Conservation (phyloP, 2,797 vertebrate genomes). For the Sarcoramphus papa region DNA sequence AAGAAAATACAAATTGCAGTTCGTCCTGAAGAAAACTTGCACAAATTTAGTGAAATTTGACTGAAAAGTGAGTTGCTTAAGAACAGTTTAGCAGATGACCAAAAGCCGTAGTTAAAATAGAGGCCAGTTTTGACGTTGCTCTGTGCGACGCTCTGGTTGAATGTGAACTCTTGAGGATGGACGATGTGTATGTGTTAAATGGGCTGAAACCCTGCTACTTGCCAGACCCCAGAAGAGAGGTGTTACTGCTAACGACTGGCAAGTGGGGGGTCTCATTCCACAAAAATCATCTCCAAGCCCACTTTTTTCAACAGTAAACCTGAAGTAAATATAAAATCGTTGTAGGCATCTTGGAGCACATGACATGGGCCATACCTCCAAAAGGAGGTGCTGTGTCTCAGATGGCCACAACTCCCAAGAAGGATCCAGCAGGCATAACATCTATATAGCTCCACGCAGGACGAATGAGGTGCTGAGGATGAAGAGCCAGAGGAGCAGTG, state of each 20-base stretch:
- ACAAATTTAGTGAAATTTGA: background rate
- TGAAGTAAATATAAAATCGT: background rate
- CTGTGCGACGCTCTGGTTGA: background rate
- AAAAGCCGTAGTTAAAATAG: background rate
- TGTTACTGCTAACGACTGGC: background rate
- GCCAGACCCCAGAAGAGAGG: background rate
- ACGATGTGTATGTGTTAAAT: fast-evolving
- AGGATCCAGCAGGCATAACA: fast-evolving
- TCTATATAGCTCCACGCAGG: background rate
- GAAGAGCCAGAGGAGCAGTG: background rate
- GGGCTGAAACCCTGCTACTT: background rate
- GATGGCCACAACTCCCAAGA: background rate
- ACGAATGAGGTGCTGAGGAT: background rate
- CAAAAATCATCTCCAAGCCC: background rate
- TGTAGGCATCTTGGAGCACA: background rate
- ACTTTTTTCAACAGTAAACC: background rate
- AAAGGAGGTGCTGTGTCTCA: background rate
- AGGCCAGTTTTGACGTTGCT: background rate
- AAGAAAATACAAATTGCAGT: background rate
- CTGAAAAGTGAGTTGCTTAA: background rate
- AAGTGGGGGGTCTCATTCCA: background rate
- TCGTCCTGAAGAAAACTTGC: background rate
- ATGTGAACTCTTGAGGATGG: background rate
- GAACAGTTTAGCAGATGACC: background rate
- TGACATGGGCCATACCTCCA: background rate